Evolutionary conservation across 2,113 vertebrate species (phyloP).

Genomic region (Psettodes erumei): DNA sequence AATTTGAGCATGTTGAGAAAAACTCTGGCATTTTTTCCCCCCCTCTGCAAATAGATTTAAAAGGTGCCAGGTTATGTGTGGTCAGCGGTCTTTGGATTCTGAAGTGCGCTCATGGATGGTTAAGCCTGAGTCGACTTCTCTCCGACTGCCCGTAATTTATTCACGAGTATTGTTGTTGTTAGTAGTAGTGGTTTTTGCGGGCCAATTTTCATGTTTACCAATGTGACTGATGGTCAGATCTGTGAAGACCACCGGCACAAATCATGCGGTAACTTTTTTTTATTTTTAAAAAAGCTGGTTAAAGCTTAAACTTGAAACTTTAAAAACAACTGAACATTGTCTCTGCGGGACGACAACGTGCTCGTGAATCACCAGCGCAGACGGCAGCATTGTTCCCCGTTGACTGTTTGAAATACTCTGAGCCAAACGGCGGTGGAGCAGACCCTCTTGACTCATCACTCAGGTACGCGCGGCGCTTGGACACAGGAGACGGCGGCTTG

Average conservation of each 20-base stretch:
- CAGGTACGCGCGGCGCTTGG: not conserved
- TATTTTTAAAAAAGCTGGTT: no score
- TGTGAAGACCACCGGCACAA: slow-evolving; percentile 6
- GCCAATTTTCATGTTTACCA: not conserved
- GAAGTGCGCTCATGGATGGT: slow-evolving; percentile 2
- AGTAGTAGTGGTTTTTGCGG: not conserved
- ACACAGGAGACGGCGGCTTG: not conserved
- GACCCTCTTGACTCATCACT: not conserved
- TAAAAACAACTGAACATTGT: no score
- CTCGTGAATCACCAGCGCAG: not conserved
- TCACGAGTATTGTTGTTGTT: not conserved
- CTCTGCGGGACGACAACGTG: no score
- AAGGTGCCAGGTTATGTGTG: slow-evolving; percentile 47
- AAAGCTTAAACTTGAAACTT: not conserved
- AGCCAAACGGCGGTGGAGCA: not conserved
- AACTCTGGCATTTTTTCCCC: slow-evolving; percentile 39
- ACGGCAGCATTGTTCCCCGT: not conserved
- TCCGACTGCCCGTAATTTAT: slow-evolving; percentile 1
- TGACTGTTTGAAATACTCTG: no score
- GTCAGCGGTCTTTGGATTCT: slow-evolving; percentile 27
- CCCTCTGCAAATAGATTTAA: slow-evolving; percentile 33
- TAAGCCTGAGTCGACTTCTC: slow-evolving; percentile 6
- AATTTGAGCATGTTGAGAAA: slow-evolving; percentile 9
- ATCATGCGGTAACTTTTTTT: not conserved
- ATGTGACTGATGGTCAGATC: not conserved